Base-by-base conservation (phyloP, 2,113 vertebrate species). In the Talpa occidentalis region DNA sequence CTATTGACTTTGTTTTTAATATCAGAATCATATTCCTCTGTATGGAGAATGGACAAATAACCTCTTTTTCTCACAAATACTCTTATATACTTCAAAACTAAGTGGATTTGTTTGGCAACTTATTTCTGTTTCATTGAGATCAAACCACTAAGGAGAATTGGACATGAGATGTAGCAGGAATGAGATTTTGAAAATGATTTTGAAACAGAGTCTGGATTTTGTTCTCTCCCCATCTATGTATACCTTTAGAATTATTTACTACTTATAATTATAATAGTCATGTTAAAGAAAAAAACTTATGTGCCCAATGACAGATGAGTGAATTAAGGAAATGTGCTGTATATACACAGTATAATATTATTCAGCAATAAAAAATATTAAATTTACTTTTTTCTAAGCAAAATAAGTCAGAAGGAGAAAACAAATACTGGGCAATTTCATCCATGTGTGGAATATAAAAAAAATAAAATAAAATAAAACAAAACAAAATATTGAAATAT, bases 1-100 rank as follows among this genome's bases (percentile, higher is more conserved):
- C 62, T 92, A 87, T 54, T 93, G 60, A 88, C 73, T 95, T 94
- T 26, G 40, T 28, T 74, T 83, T 76, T 87, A 89, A 91, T 91
- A 87, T 91, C 72, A 89, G 89, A 88, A 91, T 95, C 28, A 74
- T 60, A 85, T 47, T 96, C 42, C 32, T 82, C 83, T 78, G 12
- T n/a, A 37, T 26, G 26, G 35, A 59, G 77, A 85, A 84, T 24
- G n/a, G 60, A 76, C 70, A 92, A 84, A 84, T 40, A 32, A 72
- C 37, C 1, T 59, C 8, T 83, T 26, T 82, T 88, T 10, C 67
- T 77, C n/a, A 88, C 0, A 6, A 54, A 26, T 49, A 64, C 10
- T 52, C 4, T 4, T 67, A 44, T 72, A 92, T 66, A 19, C 44
- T 89, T 78, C 64, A 90, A 95, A 69, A 85, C 6, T 42, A 47